Conservation (phyloP, 2,888 invertebrate species). For the Ormyrus labotus region DNA sequence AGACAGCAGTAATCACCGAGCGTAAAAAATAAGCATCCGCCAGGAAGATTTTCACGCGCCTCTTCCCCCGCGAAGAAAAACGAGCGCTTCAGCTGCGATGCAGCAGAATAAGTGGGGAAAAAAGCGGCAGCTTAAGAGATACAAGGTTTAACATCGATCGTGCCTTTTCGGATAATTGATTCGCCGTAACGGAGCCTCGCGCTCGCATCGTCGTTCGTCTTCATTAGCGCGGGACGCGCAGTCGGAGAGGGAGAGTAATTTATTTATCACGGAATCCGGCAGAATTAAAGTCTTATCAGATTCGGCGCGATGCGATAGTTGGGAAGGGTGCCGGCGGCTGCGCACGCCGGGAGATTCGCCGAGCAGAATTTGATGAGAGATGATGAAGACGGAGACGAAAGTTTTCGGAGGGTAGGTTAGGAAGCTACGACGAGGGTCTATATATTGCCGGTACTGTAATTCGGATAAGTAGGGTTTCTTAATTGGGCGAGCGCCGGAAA, state of each 20-base stretch:
- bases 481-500: too few relatives aligned
- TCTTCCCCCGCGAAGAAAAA: too few relatives aligned
- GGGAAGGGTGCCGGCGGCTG: neutral
- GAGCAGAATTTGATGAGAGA: neutral
- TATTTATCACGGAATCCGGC: conserved; percentile 43
- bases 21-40: neutral
- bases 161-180: neutral
- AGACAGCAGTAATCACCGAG: too few relatives aligned
- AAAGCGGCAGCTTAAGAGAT: too few relatives aligned
- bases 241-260: conserved; percentile 44
- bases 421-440: too few relatives aligned
- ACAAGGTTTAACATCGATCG: neutral
- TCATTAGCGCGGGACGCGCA: conserved; percentile 44
- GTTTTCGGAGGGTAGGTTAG: too few relatives aligned
- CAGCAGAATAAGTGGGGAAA: too few relatives aligned
- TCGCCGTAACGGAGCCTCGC: neutral
- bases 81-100: too few relatives aligned
- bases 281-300: conserved; percentile 49
- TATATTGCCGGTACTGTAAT: too few relatives aligned
- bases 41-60: too few relatives aligned
- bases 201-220: conserved; percentile 43
- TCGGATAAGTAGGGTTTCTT: too few relatives aligned
- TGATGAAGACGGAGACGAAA: neutral
- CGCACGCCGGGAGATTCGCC: conserved; percentile 2
- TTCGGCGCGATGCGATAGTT: neutral